phyloP scores from a whole-genome alignment of 2,888 invertebrate genomes.

The Limnephilus lunatus region DNA sequence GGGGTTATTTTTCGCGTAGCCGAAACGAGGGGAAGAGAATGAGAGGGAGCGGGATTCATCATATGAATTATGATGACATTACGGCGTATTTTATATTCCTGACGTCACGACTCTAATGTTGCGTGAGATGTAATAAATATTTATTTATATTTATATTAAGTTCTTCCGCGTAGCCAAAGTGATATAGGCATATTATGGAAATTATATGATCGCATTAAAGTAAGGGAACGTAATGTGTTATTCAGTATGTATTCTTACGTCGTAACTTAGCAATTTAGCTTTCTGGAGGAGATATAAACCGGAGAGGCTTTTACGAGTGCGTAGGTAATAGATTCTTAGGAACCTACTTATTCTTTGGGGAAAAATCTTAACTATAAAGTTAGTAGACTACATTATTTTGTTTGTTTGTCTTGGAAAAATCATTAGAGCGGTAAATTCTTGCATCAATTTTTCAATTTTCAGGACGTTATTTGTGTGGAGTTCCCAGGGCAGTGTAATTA shows the following conservation, averaged over 20 bases:
- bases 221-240: neutral
- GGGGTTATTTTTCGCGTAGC: slow-evolving; percentile 24
- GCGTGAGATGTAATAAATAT: slow-evolving; percentile 38
- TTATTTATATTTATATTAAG: slow-evolving; percentile 39
- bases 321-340: neutral
- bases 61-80: slow-evolving; percentile 36
- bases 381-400: neutral
- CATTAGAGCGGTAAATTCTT: neutral
- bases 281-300: neutral
- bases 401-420: neutral
- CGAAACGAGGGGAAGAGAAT: neutral
- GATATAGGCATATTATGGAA: neutral
- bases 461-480: neutral
- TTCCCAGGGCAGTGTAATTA: no score
- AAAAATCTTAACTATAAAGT: neutral
- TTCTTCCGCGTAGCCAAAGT: slow-evolving; percentile 5
- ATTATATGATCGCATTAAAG: neutral
- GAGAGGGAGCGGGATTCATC: neutral
- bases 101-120: slow-evolving; percentile 17
- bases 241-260: slow-evolving; percentile 2
- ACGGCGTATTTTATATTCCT: slow-evolving; percentile 18
- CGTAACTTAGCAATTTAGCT: neutral
- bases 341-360: neutral
- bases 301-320: neutral
- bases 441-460: no score